Evolutionary conservation across 2,797 vertebrate species (phyloP), one percentile per base, ranked within the genome.

Genomic region (Carduelis carduelis): DNA sequence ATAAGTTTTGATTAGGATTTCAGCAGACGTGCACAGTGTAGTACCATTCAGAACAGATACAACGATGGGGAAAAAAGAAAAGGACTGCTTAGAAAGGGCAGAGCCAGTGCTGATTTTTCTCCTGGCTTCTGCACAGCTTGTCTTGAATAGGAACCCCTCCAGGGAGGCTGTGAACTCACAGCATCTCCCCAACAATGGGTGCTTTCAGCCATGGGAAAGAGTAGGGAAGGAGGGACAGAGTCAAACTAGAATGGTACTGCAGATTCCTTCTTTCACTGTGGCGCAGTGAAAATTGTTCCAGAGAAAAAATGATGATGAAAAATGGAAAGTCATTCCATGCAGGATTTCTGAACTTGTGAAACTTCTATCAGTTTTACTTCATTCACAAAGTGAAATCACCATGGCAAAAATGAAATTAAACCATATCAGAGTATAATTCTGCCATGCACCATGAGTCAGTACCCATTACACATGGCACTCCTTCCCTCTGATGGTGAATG

Each of bases 1-100:
- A 30, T 91, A 83, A 81, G 61, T 87, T 89, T 92, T 66, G 90
- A 90, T 89, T 88, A 84, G 50, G 57, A 71, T 79, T 95, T 91
- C 72, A 87, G 49, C 60, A 90, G 84, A 43, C 1, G 2, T 24
- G 27, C 30, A 82, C n/a, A 46, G 9, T 41, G 28, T 41, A 95
- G 47, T 60, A 47, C 30, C 50, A 41, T 27, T 92, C 50, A 84
- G 37, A 93, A 89, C 13, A 27, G 10, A 63, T 14, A 19, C 30
- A 78, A 32, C 16, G 72, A 83, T 63, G 47, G 37, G 34, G 30
- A 14, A 60, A 74, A 86, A 12, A 3, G 8, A 60, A 74, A 86
- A 12, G 3, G 7, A 37, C 20, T 35, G 21, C 34, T 94, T 60
- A 65, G 47, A 69, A 81, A 89, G 20, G n/a, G 27, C 26, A 64